Evolutionary conservation across 37 sponge, comb jelly and placozoan species (phyloP), one percentile per base, ranked within the genome.

Genomic region (Oscarella lobularis): DNA sequence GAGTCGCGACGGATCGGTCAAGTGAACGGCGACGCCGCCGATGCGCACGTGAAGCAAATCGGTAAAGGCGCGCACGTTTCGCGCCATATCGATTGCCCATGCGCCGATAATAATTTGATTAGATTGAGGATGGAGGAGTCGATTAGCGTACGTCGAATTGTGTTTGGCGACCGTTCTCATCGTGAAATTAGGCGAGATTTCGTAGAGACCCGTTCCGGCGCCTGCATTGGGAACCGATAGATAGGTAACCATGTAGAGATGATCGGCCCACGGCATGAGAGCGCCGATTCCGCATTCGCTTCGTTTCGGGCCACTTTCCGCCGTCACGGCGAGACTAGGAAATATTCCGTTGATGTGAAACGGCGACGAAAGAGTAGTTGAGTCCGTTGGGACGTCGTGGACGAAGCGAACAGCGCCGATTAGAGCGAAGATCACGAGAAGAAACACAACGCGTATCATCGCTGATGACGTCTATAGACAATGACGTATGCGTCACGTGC

Each of bases 201-300:
- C 6, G 31, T 68, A 68, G 31, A 68, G 33, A 14, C 71, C 71
- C 31, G 71, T 68, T 5, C 71, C 71, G 6, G 71, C 6, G 33
- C 71, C 71, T 5, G 71, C 71, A 35, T 14, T 5, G 29, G 71
- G 71, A 68, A 68, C 71, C 31, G 71, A 68, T 20, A 68, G 33
- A 68, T 68, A 68, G 31, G 29, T 68, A 35, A 68, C 71, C 71
- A 68, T 68, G 71, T 68, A 68, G 31, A 68, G 71, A 68, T 20
- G 6, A 68, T 68, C 71, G 29, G 71, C 71, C 71, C 71, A 68
- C 33, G 71, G 71, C 6, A 68, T 29, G 29, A 68, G 31, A 29
- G 71, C 71, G 6, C 71, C 71, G 6, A 68, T 20, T 5, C 71
- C 71, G 31, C 71, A 68, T 68, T 68, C 71, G 4, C 29, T 29